Conservation (phyloP, 2,113 vertebrate species). For the Petromus typicus region DNA sequence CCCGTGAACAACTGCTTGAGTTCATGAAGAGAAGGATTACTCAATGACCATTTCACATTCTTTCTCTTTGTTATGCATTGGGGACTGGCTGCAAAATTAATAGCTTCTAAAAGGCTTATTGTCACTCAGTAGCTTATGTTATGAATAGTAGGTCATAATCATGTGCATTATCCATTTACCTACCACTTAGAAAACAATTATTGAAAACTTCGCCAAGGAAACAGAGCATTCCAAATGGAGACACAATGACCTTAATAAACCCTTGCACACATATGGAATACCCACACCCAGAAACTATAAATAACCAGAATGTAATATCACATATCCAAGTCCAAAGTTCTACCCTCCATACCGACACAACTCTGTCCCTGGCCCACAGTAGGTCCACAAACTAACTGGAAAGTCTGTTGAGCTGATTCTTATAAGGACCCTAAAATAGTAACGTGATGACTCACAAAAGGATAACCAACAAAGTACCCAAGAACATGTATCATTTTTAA, state of each 20-base stretch:
- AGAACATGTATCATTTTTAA: neutral
- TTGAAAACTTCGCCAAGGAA: constrained; percentile 12
- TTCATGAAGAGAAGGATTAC: neutral
- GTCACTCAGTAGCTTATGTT: constrained; percentile 16
- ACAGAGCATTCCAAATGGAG: neutral
- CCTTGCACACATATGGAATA: neutral
- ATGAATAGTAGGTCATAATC: neutral
- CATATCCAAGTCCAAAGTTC: neutral
- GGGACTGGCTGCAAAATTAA: neutral
- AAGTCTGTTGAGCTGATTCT: neutral
- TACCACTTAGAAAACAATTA: neutral
- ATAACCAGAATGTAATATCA: neutral
- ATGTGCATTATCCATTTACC: constrained; percentile 53
- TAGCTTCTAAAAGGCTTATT: neutral
- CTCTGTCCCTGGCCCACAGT: neutral
- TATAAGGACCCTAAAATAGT: neutral
- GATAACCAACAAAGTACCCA: neutral
- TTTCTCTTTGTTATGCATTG: constrained; percentile 7
- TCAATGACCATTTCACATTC: neutral
- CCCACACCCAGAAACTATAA: neutral
- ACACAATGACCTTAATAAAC: constrained; percentile 4
- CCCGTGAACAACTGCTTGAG: neutral
- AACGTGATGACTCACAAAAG: neutral
- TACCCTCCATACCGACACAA: neutral
- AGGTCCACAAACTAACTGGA: neutral